These are phyloP conservation scores for Pundamilia nyererei DNA, from an alignment of 2,113 vertebrate genomes.

Conservation along the genomic window DNA sequence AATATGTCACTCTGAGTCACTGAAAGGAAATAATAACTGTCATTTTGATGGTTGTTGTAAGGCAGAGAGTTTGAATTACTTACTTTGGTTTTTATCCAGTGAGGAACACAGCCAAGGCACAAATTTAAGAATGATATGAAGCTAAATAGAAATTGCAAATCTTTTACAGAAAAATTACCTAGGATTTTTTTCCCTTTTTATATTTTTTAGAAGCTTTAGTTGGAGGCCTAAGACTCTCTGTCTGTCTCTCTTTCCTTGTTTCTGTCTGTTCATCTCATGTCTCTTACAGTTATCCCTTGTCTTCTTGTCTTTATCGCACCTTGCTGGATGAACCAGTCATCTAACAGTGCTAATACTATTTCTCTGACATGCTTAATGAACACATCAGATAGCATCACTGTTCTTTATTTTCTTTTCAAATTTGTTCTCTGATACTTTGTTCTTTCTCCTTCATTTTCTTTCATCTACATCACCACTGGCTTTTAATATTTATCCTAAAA, in stretches of 20 bases:
- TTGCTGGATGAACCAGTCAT: background rate
- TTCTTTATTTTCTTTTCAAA: background rate
- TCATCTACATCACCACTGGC: background rate
- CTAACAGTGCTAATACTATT: slow-evolving; percentile 44
- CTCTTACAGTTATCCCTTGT: background rate
- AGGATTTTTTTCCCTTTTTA: background rate
- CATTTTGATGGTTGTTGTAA: background rate
- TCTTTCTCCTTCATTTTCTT: background rate
- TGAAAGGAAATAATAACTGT: background rate
- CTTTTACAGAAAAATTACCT: background rate
- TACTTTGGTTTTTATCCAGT: background rate
- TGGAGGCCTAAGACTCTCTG: background rate
- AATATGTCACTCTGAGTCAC: background rate
- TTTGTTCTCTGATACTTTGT: background rate
- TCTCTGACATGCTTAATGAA: slow-evolving; percentile 3
- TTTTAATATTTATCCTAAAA: background rate
- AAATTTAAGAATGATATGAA: background rate
- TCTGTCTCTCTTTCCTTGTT: background rate
- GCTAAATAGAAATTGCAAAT: background rate
- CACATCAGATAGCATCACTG: background rate
- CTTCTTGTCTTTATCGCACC: background rate
- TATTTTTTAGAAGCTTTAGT: background rate
- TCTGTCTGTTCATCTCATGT: background rate
- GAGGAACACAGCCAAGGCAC: background rate
- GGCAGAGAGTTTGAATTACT: background rate